Percentiles rank a stretch among this genome's conserved stretches.
Evolutionary conservation across 2,113 vertebrate species (phyloP).

Genomic region (Heterocephalus glaber): DNA sequence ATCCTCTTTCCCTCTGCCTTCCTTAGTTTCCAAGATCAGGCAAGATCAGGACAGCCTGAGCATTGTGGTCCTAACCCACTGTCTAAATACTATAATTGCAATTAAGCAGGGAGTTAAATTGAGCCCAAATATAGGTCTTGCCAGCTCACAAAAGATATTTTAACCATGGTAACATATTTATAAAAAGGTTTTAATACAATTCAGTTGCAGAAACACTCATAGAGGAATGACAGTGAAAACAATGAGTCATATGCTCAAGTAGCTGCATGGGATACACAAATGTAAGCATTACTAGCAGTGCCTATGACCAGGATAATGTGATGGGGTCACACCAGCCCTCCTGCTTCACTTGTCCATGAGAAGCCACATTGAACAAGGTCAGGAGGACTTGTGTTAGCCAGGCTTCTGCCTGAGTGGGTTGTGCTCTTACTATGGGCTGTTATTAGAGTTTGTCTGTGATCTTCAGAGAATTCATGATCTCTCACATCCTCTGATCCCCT

Average conservation of each 20-base stretch:
- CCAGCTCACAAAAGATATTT: not conserved
- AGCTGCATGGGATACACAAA: rapidly evolving
- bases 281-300: not conserved
- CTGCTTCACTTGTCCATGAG: not conserved
- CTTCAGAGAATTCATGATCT: not conserved
- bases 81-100: conserved; percentile 14
- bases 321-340: not conserved
- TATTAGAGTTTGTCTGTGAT: not conserved
- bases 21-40: not conserved
- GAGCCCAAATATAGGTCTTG: not conserved
- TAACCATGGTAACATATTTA: not conserved
- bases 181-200: not conserved
- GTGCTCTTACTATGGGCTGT: not conserved
- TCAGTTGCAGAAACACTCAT: not conserved
- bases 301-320: not conserved
- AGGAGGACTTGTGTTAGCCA: not conserved
- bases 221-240: not conserved
- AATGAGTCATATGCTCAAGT: not conserved
- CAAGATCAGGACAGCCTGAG: not conserved
- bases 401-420: not conserved
- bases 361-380: not conserved
- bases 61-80: not conserved
- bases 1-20: not conserved
- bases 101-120: not conserved
- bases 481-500: not conserved